Conservation (phyloP, 2,888 invertebrate genomes). For the Eilema griseolum region DNA sequence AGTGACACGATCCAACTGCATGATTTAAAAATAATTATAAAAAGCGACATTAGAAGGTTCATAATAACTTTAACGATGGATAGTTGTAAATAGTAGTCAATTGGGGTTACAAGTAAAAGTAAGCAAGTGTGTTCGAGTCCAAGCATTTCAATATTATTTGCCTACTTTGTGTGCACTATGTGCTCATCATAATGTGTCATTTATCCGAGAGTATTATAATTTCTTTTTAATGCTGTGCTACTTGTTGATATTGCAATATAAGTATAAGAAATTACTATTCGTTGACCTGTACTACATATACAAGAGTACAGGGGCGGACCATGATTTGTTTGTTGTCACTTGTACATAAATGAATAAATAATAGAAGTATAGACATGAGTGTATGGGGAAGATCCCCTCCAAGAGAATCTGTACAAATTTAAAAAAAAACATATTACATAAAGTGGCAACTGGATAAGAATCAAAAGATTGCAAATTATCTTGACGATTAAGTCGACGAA, state of each 20-base stretch:
- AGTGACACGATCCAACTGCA: background rate
- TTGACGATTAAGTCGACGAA: no score
- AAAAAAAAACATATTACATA: no score
- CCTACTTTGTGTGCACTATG: background rate
- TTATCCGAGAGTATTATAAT: background rate
- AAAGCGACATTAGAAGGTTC: constrained; percentile 4
- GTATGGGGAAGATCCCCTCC: no score
- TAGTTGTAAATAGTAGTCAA: background rate
- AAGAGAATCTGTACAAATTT: no score
- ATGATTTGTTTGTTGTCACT: no score
- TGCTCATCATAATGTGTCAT: background rate
- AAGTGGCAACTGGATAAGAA: no score
- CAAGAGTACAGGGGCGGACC: no score
- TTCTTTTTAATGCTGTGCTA: background rate
- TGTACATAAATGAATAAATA: no score
- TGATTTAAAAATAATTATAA: background rate
- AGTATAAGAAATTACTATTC: no score
- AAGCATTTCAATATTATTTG: background rate
- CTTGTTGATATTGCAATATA: background rate
- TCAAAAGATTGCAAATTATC: no score
- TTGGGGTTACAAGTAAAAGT: constrained; percentile 13
- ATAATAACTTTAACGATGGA: background rate
- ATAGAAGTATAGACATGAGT: no score
- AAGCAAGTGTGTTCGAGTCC: background rate
- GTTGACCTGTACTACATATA: no score